Conservation (phyloP, 2,113 vertebrate genomes). For the Grallaria varia region DNA sequence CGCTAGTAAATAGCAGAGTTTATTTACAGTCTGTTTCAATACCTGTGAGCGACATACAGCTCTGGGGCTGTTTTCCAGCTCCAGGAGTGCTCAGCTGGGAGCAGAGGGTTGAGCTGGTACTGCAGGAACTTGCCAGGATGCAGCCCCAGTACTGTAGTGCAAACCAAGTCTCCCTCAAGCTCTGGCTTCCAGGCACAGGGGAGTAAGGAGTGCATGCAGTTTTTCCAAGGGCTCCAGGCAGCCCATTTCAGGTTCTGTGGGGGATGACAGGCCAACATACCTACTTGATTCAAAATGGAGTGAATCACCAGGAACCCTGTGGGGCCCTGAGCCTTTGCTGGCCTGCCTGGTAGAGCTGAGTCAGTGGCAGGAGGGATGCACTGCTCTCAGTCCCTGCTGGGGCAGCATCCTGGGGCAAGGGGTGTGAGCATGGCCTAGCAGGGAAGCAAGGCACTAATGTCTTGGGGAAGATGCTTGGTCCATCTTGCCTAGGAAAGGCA, state of each 20-base stretch:
- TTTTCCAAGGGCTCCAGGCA: not conserved
- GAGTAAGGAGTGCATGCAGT: not conserved
- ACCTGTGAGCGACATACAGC: not conserved
- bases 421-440: not conserved
- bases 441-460: conserved; percentile 49
- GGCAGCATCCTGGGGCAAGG: not conserved
- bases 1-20: not conserved
- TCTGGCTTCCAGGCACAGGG: not conserved
- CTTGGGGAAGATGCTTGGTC: not conserved
- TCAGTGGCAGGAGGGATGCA: not conserved
- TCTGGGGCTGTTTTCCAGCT: not conserved
- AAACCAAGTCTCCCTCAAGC: not conserved
- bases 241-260: not conserved
- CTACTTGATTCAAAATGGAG: not conserved
- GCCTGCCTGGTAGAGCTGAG: not conserved
- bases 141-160: not conserved
- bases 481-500: not conserved
- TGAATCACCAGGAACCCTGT: not conserved
- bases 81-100: not conserved
- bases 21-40: conserved; percentile 5
- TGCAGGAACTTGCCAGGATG: not conserved
- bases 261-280: not conserved
- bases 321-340: not conserved
- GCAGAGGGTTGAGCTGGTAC: not conserved
- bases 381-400: not conserved